phyloP scores from a whole-genome alignment of 1,140 invertebrate species.

The Trichomalopsis sarcophagae region DNA sequence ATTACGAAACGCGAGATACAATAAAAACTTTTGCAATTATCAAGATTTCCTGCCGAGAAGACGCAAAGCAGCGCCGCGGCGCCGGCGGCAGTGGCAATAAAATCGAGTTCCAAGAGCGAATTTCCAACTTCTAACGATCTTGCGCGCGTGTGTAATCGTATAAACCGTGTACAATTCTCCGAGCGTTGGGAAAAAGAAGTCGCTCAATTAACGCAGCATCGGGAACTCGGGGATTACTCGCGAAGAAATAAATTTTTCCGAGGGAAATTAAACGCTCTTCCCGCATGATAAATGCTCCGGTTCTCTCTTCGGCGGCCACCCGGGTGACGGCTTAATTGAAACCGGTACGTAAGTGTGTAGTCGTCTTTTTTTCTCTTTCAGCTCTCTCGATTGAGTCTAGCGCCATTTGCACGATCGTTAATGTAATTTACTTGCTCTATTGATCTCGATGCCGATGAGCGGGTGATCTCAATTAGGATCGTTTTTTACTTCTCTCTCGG shows the following conservation, averaged over 20 bases:
- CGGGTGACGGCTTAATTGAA: not conserved
- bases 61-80: not conserved
- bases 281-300: not conserved
- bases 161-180: not conserved
- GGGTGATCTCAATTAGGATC: not conserved
- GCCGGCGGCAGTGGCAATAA: not conserved
- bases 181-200: not conserved
- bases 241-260: not conserved
- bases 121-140: not conserved
- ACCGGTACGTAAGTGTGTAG: not conserved
- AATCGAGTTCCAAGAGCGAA: not conserved
- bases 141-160: not conserved
- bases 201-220: not conserved
- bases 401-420: not conserved
- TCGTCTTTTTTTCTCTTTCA: not conserved
- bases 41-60: not conserved
- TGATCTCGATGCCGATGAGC: not conserved
- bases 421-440: not conserved
- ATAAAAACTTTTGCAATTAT: not conserved
- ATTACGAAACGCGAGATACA: not conserved
- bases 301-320: not conserved
- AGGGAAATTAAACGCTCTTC: constrained; percentile 6
- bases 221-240: not conserved
- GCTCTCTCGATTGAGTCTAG: not conserved
- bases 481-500: too few species aligned